Conservation (phyloP, 2,888 invertebrate genomes). For the Acanthococcus lagerstroemiae region DNA sequence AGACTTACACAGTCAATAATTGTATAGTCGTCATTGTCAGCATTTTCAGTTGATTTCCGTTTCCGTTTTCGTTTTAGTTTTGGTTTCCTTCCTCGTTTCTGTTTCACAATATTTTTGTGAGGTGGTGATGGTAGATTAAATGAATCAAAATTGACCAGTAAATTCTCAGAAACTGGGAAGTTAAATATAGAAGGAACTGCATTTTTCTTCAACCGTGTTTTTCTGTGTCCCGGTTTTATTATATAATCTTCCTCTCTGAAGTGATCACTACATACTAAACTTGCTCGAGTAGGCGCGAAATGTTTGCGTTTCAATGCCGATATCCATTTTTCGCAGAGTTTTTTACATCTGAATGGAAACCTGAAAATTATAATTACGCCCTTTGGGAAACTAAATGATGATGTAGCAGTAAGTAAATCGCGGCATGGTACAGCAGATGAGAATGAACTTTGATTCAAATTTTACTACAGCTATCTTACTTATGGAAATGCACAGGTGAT, state of each 20-base stretch:
- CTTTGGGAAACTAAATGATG: neutral
- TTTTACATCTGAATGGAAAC: slow-evolving; percentile 10
- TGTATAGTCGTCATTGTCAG: no score
- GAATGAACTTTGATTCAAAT: neutral
- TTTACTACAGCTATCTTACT: slow-evolving; percentile 1
- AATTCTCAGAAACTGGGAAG: slow-evolving; percentile 6
- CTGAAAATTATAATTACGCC: neutral
- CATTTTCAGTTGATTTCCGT: no score
- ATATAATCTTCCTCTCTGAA: slow-evolving; percentile 29
- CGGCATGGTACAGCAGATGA: no score
- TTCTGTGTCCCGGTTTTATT: slow-evolving; percentile 1
- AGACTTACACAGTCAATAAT: no score
- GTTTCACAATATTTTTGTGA: neutral
- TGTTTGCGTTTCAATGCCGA: slow-evolving; percentile 15
- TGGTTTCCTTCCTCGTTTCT: neutral
- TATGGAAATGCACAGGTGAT: slow-evolving; percentile 23
- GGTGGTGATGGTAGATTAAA: no score
- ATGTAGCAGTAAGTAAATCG: no score
- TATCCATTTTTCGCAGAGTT: slow-evolving; percentile 10
- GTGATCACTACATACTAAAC: slow-evolving; percentile 24
- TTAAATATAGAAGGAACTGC: slow-evolving; percentile 15
- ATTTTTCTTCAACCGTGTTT: slow-evolving; percentile 1
- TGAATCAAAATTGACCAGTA: no score
- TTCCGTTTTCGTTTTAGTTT: neutral
- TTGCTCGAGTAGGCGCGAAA: slow-evolving; percentile 11